These are phyloP conservation scores for Prenolepis imparis DNA, from an alignment of 2,888 invertebrate genomes.

Conservation along the genomic window DNA sequence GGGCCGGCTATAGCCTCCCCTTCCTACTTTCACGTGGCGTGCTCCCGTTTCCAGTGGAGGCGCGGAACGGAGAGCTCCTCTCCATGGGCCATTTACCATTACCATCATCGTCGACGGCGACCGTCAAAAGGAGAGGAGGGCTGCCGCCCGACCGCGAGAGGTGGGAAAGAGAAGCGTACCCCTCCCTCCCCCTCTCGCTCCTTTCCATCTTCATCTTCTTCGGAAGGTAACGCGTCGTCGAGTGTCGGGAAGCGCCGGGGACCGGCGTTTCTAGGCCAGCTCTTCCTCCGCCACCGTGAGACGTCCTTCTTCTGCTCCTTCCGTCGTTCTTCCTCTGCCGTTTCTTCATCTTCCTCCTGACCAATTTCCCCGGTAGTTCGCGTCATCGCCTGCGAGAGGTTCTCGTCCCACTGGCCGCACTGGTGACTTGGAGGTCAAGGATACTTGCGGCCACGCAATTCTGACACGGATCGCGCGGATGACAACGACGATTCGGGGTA, in stretches of 20 bases:
- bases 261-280: constrained; percentile 74
- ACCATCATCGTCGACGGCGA: constrained; percentile 77
- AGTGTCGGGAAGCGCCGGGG: constrained; percentile 54
- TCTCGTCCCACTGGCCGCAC: constrained; percentile 27
- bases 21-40: constrained; percentile 84
- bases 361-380: background rate
- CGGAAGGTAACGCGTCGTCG: constrained; percentile 54
- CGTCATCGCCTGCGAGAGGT: background rate
- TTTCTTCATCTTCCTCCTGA: constrained; percentile 25
- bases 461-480: constrained; percentile 35
- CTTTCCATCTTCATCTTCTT: constrained; percentile 22
- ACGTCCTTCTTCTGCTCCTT: constrained; percentile 46
- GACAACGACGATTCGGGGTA: constrained; percentile 17
- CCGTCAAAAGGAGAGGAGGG: constrained; percentile 59
- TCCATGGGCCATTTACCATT: constrained; percentile 81
- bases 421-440: constrained; percentile 11
- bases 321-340: constrained; percentile 12
- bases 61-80: constrained; percentile 76
- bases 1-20: constrained; percentile 84
- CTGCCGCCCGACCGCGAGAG: constrained; percentile 20
- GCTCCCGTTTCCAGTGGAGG: constrained; percentile 84
- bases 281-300: constrained; percentile 58
- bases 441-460: background rate
- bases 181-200: background rate
- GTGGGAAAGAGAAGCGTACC: constrained; percentile 62